phyloP scores from a whole-genome alignment of 1,140 invertebrate species.

The Cataglyphis hispanica region DNA sequence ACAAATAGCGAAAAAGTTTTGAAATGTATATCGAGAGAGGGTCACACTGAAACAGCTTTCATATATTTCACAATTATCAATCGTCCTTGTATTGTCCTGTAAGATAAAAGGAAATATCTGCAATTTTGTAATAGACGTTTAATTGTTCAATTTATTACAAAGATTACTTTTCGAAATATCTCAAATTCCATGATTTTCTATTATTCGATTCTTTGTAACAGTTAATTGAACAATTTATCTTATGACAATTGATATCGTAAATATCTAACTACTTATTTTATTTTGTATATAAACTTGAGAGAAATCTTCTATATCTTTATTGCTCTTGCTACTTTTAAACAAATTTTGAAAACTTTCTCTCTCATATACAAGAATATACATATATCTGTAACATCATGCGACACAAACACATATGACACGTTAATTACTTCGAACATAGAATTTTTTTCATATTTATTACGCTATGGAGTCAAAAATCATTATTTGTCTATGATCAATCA shows the following conservation, averaged over 20 bases:
- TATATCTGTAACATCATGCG: background rate
- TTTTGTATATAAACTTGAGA: background rate
- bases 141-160: background rate
- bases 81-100: slow-evolving; percentile 1
- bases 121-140: background rate
- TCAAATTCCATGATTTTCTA: background rate
- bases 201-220: background rate
- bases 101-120: slow-evolving; percentile 5
- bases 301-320: background rate
- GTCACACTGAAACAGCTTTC: slow-evolving; percentile 27
- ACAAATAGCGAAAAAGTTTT: background rate
- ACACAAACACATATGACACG: background rate
- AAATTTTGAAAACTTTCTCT: background rate
- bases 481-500: background rate
- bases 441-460: slow-evolving; percentile 3
- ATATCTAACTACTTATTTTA: background rate
- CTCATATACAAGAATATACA: background rate
- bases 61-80: slow-evolving; percentile 28
- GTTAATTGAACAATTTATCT: background rate
- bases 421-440: slow-evolving; percentile 15
- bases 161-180: background rate
- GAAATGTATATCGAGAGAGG: background rate
- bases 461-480: background rate
- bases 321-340: background rate
- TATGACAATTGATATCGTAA: background rate